Base-by-base conservation (phyloP, 53 echinoderm and acorn worm genomes). In the Mesocentrotus franciscanus region DNA sequence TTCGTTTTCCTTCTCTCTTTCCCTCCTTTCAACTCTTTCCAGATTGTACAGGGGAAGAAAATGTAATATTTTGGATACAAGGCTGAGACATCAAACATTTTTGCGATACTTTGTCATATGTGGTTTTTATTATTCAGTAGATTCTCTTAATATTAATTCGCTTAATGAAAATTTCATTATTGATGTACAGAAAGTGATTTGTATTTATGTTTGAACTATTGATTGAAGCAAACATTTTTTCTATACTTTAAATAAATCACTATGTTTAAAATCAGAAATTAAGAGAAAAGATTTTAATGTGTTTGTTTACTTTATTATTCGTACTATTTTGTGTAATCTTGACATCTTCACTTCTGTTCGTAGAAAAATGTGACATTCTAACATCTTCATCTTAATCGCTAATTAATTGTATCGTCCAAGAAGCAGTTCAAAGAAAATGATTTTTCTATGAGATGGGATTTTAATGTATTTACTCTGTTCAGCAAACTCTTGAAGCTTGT, bases 51-150 rank as follows among this genome's bases (percentile, higher is more conserved):
- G 49, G 22, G 36, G 84, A 42, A 84, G 49, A 49, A 9, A 18
- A 68, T 68, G 68, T 78, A 13, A 84, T 84, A 42, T 84, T 83
- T 84, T 49, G 15, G 49, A 84, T 16, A 84, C 84, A 84, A 84
- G 84, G 84, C 84, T 84, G 84, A 84, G 39, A 84, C 84, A 42
- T 49, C 24, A 17, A 16, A 8, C 34, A 0, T 83, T 39, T 39
- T 39, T 39, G 4, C 29, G 14, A 79, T 27, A 18, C 8, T 49
- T 14, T 42, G 24, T 18, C 12, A 42, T 42, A 36, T 84, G 20
- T 84, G 49, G 8, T 84, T 36, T 84, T 84, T 17, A 18, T 84
- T 49, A 42, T 84, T 84, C 30, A 74, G 2, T 30, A 2, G 6
- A 6, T 68, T 68, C 24, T 68, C 4, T 68, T 4, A 17, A 24